A percentile compares a stretch with the other conserved stretches of the same genome.
phyloP scores from a whole-genome alignment of 2,797 vertebrate genomes.

The Spea hammondii region DNA sequence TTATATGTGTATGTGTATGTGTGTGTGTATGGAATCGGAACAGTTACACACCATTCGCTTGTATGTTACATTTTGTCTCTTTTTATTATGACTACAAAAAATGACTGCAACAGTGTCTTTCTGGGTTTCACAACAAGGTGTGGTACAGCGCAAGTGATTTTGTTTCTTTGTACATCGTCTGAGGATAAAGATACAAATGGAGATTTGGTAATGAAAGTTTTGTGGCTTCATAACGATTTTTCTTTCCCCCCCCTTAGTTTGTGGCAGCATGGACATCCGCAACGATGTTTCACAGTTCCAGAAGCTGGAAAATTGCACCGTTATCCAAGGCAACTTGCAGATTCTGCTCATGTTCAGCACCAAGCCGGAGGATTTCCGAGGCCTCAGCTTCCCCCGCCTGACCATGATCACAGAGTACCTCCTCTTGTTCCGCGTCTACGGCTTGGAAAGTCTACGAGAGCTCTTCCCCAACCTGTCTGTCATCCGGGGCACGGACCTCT shows the following conservation, averaged over 20 bases:
- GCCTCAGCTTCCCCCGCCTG: slow-evolving; percentile 72
- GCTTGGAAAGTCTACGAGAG: slow-evolving; percentile 74
- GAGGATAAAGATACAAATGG: no score
- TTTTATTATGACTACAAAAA: slow-evolving; percentile 16
- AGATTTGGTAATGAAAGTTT: no score
- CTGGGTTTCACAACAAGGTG: background rate
- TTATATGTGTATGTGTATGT: no score
- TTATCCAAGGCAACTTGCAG: slow-evolving; percentile 75
- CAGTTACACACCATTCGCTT: no score
- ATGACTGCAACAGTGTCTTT: background rate
- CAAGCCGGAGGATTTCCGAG: slow-evolving; percentile 66
- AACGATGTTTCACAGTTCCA: slow-evolving; percentile 68
- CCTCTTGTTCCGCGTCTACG: slow-evolving; percentile 74
- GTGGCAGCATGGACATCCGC: slow-evolving; percentile 76
- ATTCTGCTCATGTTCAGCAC: slow-evolving; percentile 75
- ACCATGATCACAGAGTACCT: slow-evolving; percentile 76
- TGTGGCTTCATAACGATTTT: no score
- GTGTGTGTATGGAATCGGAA: no score
- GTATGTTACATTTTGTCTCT: background rate
- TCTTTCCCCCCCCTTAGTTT: slow-evolving; percentile 62
- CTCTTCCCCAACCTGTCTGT: slow-evolving; percentile 76
- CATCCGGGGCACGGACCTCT: slow-evolving; percentile 70
- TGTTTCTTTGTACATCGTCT: background rate
- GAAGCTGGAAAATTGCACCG: slow-evolving; percentile 73
- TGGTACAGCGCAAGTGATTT: background rate